phyloP scores from a whole-genome alignment of 2,888 invertebrate species.

The Tanytarsus gracilentus region DNA sequence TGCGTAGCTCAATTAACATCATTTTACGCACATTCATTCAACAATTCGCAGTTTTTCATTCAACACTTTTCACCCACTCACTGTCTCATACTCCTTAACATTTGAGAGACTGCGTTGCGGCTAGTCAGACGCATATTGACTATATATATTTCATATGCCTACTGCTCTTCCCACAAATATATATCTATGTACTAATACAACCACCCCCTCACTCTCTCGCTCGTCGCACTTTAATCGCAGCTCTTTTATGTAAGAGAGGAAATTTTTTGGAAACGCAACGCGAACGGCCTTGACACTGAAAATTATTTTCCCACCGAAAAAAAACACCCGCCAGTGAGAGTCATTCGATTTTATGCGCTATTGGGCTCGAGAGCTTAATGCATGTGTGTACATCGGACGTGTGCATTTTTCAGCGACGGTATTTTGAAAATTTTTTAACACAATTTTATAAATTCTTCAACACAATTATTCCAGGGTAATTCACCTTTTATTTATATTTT shows the following conservation, averaged over 20 bases:
- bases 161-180: not conserved
- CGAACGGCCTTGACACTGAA: constrained; percentile 17
- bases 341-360: too few species aligned
- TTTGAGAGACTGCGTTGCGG: constrained; percentile 6
- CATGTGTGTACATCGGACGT: too few species aligned
- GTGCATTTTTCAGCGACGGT: too few species aligned
- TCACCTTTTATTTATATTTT: too few species aligned
- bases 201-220: not conserved
- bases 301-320: too few species aligned
- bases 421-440: too few species aligned
- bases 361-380: too few species aligned
- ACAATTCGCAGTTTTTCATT: not conserved
- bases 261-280: not conserved
- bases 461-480: too few species aligned
- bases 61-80: not conserved
- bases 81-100: not conserved
- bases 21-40: not conserved
- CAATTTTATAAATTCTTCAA: too few species aligned
- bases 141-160: constrained; percentile 6
- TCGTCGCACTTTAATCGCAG: constrained; percentile 14
- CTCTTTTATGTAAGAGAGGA: constrained; percentile 5
- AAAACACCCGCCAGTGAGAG: too few species aligned
- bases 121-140: constrained; percentile 9
- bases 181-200: not conserved
- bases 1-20: not conserved